phyloP scores from a whole-genome alignment of 1,140 invertebrate species.

The Platyscapa corneri region DNA sequence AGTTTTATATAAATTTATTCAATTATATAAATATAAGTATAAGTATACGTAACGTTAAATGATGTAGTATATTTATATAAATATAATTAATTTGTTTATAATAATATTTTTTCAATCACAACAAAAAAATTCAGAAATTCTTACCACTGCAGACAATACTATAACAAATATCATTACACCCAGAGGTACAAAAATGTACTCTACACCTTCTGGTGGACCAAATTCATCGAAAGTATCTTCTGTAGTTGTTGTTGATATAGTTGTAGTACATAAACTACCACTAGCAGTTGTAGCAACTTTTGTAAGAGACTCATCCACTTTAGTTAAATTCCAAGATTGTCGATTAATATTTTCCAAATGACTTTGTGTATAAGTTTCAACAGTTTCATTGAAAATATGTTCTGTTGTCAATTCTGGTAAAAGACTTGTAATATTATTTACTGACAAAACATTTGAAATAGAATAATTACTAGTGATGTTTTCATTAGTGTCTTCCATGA shows the following conservation, averaged over 20 bases:
- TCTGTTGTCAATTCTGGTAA: slow-evolving; percentile 20
- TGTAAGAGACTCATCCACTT: not conserved
- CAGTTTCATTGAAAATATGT: slow-evolving; percentile 34
- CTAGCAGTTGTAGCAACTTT: slow-evolving; percentile 1
- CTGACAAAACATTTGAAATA: not conserved
- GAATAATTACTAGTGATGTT: slow-evolving; percentile 27
- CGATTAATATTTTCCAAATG: slow-evolving; percentile 12
- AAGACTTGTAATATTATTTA: slow-evolving; percentile 41
- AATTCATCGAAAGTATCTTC: slow-evolving; percentile 69
- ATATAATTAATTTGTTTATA: too few species aligned
- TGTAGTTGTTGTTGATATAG: slow-evolving; percentile 58
- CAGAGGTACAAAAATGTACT: slow-evolving; percentile 73
- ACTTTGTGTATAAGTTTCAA: slow-evolving; percentile 23
- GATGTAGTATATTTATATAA: too few species aligned
- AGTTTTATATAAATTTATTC: too few species aligned
- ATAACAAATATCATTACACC: slow-evolving; percentile 73
- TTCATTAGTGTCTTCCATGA: slow-evolving; percentile 28
- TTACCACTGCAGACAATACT: slow-evolving; percentile 72
- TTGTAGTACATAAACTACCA: slow-evolving; percentile 39
- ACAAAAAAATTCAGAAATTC: slow-evolving; percentile 40
- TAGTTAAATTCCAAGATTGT: slow-evolving; percentile 48
- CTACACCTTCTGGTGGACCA: slow-evolving; percentile 70
- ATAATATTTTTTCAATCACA: too few species aligned
- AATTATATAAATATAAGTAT: too few species aligned
- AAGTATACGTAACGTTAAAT: too few species aligned